Conservation (phyloP, 2,797 vertebrate species). For the Sus cebifrons region DNA sequence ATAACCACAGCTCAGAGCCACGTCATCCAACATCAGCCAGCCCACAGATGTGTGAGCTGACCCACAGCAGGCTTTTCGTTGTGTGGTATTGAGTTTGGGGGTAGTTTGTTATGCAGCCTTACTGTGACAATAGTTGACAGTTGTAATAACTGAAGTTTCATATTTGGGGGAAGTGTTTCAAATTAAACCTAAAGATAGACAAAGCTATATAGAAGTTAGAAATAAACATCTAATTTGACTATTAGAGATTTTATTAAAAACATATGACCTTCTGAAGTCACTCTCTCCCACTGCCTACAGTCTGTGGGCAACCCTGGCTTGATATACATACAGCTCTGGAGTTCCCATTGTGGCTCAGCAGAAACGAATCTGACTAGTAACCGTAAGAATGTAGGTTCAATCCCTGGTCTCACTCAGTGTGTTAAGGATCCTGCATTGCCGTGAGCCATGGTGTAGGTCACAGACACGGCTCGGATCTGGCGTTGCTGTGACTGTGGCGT, state of each 20-base stretch:
- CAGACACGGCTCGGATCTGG: too few species aligned
- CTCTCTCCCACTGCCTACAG: neutral
- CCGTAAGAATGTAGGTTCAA: too few species aligned
- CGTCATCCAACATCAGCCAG: neutral
- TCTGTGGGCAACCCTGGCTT: neutral
- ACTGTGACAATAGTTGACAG: neutral
- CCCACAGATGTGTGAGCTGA: neutral
- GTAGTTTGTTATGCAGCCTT: neutral
- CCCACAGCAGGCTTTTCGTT: neutral
- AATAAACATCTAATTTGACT: constrained; percentile 38
- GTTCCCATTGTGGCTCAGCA: too few species aligned
- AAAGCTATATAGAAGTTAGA: neutral
- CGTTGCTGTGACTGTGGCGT: too few species aligned
- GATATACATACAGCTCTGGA: too few species aligned
- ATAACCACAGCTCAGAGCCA: neutral
- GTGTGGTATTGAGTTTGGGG: neutral
- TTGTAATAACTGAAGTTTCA: neutral
- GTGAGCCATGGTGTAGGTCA: too few species aligned
- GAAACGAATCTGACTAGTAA: too few species aligned
- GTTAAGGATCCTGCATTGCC: too few species aligned
- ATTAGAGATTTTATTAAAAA: neutral
- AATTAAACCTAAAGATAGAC: constrained; percentile 16
- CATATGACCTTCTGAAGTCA: neutral
- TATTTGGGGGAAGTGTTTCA: neutral
- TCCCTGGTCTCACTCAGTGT: too few species aligned